Conservation (phyloP, 2,113 vertebrate species). For the Plestiodon gilberti region DNA sequence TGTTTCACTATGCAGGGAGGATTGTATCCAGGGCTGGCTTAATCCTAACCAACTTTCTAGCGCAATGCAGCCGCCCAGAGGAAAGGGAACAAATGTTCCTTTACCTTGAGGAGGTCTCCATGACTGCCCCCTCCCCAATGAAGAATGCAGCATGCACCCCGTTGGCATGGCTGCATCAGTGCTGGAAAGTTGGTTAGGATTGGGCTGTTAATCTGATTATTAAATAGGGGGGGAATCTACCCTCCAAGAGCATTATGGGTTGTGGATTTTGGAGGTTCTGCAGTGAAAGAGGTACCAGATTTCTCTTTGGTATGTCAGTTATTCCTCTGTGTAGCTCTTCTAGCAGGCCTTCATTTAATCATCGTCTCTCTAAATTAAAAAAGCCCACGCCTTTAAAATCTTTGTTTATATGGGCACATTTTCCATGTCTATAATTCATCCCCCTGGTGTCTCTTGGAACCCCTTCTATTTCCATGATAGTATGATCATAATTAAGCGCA, state of each 20-base stretch:
- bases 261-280: neutral
- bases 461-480: conserved; percentile 14
- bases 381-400: conserved; percentile 9
- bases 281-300: neutral
- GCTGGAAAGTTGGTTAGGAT: too few species aligned
- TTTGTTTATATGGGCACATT: conserved; percentile 17
- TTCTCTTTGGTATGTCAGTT: conserved; percentile 17
- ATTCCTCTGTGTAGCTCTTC: conserved; percentile 22
- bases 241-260: neutral
- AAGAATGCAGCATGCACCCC: too few species aligned
- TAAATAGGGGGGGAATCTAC: neutral
- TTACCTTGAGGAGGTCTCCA: too few species aligned
- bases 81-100: too few species aligned
- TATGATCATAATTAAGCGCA: conserved; percentile 34
- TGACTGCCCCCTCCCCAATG: too few species aligned
- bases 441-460: conserved; percentile 30
- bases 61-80: too few species aligned
- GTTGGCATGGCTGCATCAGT: too few species aligned
- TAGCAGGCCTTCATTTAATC: neutral
- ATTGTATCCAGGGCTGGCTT: too few species aligned
- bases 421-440: conserved; percentile 37
- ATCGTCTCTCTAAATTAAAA: conserved; percentile 31
- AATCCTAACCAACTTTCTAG: too few species aligned
- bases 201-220: too few species aligned
- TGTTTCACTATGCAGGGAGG: neutral